Base-by-base conservation (phyloP, 1,140 invertebrate genomes). In the Colletes latitarsis region DNA sequence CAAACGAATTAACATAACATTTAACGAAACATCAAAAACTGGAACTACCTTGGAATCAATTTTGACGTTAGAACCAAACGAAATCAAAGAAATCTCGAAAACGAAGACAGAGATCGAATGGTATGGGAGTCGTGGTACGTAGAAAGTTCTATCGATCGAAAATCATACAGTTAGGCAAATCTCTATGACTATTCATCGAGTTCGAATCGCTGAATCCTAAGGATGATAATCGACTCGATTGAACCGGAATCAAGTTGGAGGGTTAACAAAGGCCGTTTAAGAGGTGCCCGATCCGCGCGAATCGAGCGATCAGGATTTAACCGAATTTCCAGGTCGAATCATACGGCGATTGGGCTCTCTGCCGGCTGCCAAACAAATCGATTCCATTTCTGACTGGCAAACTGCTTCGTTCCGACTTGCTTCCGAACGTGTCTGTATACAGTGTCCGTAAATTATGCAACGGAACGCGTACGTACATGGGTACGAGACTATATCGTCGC, bases 371-470 rank as follows among this genome's bases (percentile, higher is more conserved):
- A 78, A 72, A 78, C 77, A 72, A 64, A 72, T 63, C 69, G 58
- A 79, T 66, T 53, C 58, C 39, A 30, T 15, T 46, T 19, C 21
- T 30, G 30, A 4, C 58, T 12, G 21, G 52, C 30, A 39, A 19
- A 66, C 41, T n/a, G 64, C 64, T 53, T 49, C 70, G 52, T 66
- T 64, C 14, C 19, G n/a, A 12, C 77, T 12, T 39, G 17, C 41
- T n/a, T 15, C 5, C 19, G 39, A 63, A 14, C 30, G 15, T 14
- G 58, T 49, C 41, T 19, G 64, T 55, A n/a, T 53, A 46, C 49
- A 43, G 39, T 49, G 55, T 68, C 30, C 70, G 75, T 83, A 83
- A 77, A 86, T 86, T 86, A 83, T 83, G 71, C 81, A 73, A 74
- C 58, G 30, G 66, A 60, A 82, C 39, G 71, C 72, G 64, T 71